Percentiles rank a stretch among this genome's conserved stretches.
phyloP scores from a whole-genome alignment of 1,140 invertebrate genomes.

The Drosophila rhopaloa region DNA sequence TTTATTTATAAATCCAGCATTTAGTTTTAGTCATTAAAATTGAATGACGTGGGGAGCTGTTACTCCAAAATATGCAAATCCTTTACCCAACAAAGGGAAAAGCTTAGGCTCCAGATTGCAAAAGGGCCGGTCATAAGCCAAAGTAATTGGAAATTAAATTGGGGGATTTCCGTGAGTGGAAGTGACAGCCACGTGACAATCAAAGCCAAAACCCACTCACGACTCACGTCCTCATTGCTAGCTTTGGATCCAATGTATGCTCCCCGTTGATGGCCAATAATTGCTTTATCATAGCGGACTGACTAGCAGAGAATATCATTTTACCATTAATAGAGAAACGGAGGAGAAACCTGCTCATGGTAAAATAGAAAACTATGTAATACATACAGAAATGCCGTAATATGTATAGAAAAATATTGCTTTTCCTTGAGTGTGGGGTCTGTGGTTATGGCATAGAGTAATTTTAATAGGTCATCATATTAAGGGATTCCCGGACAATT shows the following conservation, averaged over 20 bases:
- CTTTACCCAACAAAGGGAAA: conserved; percentile 2
- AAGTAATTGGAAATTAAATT: conserved; percentile 68
- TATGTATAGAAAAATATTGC: conserved; percentile 44
- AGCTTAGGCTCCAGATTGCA: conserved; percentile 12
- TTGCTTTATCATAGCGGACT: conserved; percentile 66
- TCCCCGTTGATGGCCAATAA: conserved; percentile 51
- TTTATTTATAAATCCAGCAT: conserved; percentile 52
- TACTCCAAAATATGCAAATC: conserved; percentile 40
- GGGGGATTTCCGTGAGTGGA: conserved; percentile 43
- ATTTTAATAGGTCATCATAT: conserved; percentile 83
- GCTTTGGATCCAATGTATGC: neutral
- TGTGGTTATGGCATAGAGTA: conserved; percentile 57
- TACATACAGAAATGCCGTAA: conserved; percentile 48
- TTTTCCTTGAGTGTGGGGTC: conserved; percentile 11
- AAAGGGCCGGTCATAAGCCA: conserved; percentile 32
- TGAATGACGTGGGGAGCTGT: conserved; percentile 7
- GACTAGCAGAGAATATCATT: conserved; percentile 51
- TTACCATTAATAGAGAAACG: conserved; percentile 43
- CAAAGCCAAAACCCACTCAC: conserved; percentile 30
- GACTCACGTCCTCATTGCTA: conserved; percentile 21
- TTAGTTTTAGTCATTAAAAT: conserved; percentile 51
- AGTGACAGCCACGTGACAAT: conserved; percentile 47
- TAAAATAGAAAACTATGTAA: conserved; percentile 37
- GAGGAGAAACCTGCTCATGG: conserved; percentile 23
- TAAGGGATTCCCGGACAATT: conserved; percentile 62